Evolutionary conservation across 2,797 vertebrate species (phyloP).

Genomic region (Fistularia tabacaria): DNA sequence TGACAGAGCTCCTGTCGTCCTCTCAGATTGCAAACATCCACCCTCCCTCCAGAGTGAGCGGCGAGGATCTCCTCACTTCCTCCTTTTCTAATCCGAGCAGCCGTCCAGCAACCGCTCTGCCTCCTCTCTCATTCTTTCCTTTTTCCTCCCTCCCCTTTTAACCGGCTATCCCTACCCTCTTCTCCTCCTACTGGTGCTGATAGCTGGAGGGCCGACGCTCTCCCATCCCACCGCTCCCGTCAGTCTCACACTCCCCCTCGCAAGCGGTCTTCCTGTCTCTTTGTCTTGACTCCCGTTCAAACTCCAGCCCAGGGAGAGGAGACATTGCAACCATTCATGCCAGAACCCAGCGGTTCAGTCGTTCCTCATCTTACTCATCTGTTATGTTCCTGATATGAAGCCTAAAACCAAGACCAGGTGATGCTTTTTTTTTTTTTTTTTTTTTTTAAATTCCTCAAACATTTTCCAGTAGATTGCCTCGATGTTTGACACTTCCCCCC

Average conservation of each 20-base stretch:
- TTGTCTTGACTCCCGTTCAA: background rate
- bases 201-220: slow-evolving; percentile 42
- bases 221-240: slow-evolving; percentile 34
- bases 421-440: too few relatives aligned
- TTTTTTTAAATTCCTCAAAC: too few relatives aligned
- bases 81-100: slow-evolving; percentile 53
- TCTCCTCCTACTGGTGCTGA: slow-evolving; percentile 56
- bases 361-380: too few relatives aligned
- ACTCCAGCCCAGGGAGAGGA: too few relatives aligned
- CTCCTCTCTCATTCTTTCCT: slow-evolving; percentile 44
- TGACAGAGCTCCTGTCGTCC: slow-evolving; percentile 31
- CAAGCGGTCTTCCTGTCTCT: slow-evolving; percentile 14
- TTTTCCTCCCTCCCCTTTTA: slow-evolving; percentile 37
- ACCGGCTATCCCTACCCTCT: slow-evolving; percentile 40
- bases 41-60: slow-evolving; percentile 27
- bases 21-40: slow-evolving; percentile 51
- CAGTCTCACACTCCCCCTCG: slow-evolving; percentile 26
- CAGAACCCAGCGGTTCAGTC: too few relatives aligned
- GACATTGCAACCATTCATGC: too few relatives aligned
- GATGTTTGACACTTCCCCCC: too few relatives aligned
- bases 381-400: too few relatives aligned
- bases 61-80: slow-evolving; percentile 48
- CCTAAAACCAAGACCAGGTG: too few relatives aligned
- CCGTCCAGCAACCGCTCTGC: slow-evolving; percentile 43
- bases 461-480: too few relatives aligned